phyloP scores from a whole-genome alignment of 2,797 vertebrate species.

The Pangasius mekongensis region DNA sequence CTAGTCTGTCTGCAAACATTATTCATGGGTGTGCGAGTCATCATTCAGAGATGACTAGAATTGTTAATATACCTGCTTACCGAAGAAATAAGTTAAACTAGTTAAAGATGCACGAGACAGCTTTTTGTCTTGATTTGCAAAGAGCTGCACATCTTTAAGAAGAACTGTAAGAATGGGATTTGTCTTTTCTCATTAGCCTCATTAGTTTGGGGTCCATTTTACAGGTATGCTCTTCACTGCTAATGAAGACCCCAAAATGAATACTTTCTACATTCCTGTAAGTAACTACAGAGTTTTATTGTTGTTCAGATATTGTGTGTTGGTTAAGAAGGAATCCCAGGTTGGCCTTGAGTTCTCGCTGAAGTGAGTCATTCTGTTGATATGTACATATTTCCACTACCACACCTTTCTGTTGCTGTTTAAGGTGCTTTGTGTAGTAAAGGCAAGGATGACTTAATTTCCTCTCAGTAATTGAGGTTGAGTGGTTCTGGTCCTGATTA shows the following conservation, averaged over 20 bases:
- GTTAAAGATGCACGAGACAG: conserved; percentile 1
- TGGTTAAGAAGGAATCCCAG: not conserved
- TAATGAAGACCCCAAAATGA: conserved; percentile 97
- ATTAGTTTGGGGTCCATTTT: not conserved
- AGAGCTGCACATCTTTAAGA: not conserved
- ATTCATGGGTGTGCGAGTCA: not conserved
- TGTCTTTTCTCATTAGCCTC: not conserved
- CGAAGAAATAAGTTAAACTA: conserved; percentile 20
- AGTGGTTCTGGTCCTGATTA: not conserved
- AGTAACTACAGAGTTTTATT: conserved; percentile 60
- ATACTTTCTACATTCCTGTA: conserved; percentile 96
- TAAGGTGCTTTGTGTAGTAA: not conserved
- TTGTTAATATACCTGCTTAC: not conserved
- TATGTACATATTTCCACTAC: not conserved
- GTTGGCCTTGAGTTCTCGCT: not conserved
- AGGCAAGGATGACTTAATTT: not conserved
- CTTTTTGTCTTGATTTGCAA: not conserved
- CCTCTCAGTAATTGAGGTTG: not conserved
- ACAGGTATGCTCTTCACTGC: conserved; percentile 97
- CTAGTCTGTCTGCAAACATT: not conserved
- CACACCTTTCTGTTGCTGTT: not conserved
- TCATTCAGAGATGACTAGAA: not conserved
- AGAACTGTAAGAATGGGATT: not conserved
- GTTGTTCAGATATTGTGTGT: not conserved
- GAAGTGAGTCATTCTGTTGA: conserved; percentile 13